Evolutionary conservation across 2,113 vertebrate genomes (phyloP).

Genomic region (Malurus alboscapulatus): DNA sequence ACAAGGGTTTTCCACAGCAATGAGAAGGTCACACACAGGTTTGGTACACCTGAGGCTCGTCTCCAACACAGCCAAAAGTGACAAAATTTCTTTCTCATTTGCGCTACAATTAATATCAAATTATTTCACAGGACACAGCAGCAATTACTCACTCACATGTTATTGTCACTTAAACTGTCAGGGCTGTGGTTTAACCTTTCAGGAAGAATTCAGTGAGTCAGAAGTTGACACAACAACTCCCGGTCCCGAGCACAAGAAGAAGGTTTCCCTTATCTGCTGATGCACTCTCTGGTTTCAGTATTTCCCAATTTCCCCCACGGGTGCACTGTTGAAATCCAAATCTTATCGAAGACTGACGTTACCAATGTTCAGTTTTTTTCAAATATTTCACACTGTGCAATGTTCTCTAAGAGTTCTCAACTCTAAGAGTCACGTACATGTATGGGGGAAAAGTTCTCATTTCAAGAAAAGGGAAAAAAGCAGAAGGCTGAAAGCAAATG

Average conservation of each 20-base stretch:
- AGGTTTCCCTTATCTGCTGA: slow-evolving; percentile 3
- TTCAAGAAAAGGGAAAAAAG: background rate
- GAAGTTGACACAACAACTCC: background rate
- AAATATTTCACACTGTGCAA: background rate
- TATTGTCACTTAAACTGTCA: background rate
- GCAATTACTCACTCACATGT: background rate
- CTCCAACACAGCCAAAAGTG: background rate
- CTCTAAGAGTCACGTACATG: background rate
- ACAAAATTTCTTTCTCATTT: background rate
- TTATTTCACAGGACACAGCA: background rate
- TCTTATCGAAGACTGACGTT: background rate
- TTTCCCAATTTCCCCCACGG: slow-evolving; percentile 12
- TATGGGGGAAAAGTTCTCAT: background rate
- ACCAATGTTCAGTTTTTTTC: background rate
- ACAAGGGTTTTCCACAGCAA: background rate
- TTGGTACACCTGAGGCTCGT: background rate
- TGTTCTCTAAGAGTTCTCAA: background rate
- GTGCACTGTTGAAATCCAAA: background rate
- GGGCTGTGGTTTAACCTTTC: background rate
- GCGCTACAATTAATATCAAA: background rate
- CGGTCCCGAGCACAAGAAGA: background rate
- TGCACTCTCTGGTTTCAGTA: background rate
- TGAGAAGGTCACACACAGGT: background rate
- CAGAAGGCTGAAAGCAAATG: background rate
- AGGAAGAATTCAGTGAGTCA: slow-evolving; percentile 40